These are phyloP conservation scores for Corticium candelabrum DNA, from an alignment of 37 sponge, comb jelly and placozoan species.

Conservation along the genomic window DNA sequence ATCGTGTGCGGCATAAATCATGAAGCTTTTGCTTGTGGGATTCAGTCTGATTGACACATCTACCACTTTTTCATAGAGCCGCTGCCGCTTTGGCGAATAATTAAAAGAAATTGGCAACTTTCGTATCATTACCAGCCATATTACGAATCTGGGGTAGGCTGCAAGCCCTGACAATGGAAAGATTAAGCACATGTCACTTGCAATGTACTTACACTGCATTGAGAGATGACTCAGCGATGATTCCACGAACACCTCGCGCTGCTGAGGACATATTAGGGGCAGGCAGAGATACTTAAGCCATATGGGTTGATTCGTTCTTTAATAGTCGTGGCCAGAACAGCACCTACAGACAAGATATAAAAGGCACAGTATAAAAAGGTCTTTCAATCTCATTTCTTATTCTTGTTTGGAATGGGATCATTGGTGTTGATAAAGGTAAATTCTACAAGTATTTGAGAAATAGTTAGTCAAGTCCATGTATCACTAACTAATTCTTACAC, in stretches of 20 bases:
- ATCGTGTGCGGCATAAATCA: too few species aligned
- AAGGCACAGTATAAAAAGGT: too few species aligned
- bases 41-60: constrained; percentile 14
- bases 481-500: too few species aligned
- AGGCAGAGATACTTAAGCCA: constrained; percentile 41
- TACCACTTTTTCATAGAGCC: constrained; percentile 29
- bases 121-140: constrained; percentile 15
- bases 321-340: constrained; percentile 18
- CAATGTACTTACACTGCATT: constrained; percentile 29
- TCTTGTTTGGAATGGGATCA: too few species aligned
- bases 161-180: constrained; percentile 44
- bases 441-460: too few species aligned
- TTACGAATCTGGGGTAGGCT: constrained; percentile 15
- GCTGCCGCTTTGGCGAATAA: constrained; percentile 49
- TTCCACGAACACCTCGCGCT: constrained; percentile 7
- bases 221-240: constrained; percentile 12
- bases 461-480: too few species aligned
- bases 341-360: too few species aligned
- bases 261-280: constrained; percentile 23
- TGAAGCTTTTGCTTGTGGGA: constrained; percentile 16
- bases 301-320: constrained; percentile 11
- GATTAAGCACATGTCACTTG: constrained; percentile 30
- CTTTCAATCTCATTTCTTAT: too few species aligned
- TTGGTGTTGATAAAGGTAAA: too few species aligned
- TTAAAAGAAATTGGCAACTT: constrained; percentile 40